A percentile compares a stretch with the other conserved stretches of the same genome.
These are phyloP conservation scores for Pediacus dermestoides DNA, from an alignment of 2,888 invertebrate species.

Conservation along the genomic window DNA sequence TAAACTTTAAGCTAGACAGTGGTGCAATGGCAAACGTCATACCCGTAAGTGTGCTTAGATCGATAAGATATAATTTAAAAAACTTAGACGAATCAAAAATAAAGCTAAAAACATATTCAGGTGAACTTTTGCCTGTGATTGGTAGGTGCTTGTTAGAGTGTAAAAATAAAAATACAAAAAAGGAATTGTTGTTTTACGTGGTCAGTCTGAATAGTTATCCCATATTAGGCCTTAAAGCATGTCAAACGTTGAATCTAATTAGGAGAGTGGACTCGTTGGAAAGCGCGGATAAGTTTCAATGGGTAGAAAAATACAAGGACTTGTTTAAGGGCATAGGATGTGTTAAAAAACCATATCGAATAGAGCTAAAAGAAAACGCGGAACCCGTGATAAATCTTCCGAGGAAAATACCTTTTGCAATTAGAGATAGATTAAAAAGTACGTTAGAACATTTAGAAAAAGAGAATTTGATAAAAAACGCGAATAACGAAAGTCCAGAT, in stretches of 20 bases:
- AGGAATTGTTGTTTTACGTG: no score
- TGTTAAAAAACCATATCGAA: constrained; percentile 17
- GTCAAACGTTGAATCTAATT: no score
- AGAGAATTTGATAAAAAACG: constrained; percentile 23
- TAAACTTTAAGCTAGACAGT: constrained; percentile 9
- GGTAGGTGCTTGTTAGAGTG: no score
- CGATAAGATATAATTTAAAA: constrained; percentile 5
- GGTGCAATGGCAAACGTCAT: constrained; percentile 10
- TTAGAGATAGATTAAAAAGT: constrained; percentile 19
- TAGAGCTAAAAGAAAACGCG: constrained; percentile 15
- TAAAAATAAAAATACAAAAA: no score
- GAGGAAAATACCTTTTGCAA: constrained; percentile 21
- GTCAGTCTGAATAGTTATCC: no score
- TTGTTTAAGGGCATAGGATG: constrained; percentile 26
- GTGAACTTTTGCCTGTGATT: no score
- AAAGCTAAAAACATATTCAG: no score
- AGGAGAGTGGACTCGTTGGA: no score
- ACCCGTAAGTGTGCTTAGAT: constrained; percentile 5
- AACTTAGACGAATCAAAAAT: no score
- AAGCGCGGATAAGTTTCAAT: no score
- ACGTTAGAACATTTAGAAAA: constrained; percentile 18
- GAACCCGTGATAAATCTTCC: constrained; percentile 18
- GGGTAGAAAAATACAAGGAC: constrained; percentile 16
- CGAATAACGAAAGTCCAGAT: no score
- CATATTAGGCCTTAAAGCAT: no score